phyloP scores from a whole-genome alignment of 2,113 vertebrate species.

The Pseudorectes ferrugineus region DNA sequence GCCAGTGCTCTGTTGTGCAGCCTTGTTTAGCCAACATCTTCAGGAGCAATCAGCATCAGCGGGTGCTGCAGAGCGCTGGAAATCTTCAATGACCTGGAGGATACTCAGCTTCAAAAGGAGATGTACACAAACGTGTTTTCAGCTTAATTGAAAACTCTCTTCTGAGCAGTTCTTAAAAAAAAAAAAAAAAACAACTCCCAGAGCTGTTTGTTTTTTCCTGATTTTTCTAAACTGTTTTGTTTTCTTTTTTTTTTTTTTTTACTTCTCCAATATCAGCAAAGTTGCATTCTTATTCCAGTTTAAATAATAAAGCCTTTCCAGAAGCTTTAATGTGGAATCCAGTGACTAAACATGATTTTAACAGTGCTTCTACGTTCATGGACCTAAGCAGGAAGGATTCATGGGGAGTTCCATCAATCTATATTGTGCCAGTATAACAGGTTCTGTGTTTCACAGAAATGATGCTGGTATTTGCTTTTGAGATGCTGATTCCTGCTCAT shows the following conservation, averaged over 20 bases:
- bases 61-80: background rate
- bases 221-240: background rate
- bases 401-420: background rate
- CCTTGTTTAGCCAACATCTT: constrained; percentile 35
- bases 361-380: background rate
- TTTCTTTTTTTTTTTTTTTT: background rate
- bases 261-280: background rate
- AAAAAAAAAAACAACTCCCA: background rate
- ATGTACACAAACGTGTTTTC: background rate
- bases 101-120: background rate
- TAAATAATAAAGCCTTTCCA: background rate
- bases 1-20: background rate
- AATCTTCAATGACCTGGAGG: background rate
- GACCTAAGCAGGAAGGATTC: background rate
- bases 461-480: background rate
- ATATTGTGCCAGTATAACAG: background rate
- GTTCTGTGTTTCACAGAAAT: background rate
- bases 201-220: background rate
- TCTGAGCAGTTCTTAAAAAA: background rate
- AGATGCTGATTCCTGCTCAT: background rate
- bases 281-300: background rate
- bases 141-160: background rate
- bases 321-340: background rate
- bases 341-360: background rate
- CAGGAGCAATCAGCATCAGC: constrained; percentile 4